Evolutionary conservation across 2,888 invertebrate genomes (phyloP).

Genomic region (Oscheius sp.): DNA sequence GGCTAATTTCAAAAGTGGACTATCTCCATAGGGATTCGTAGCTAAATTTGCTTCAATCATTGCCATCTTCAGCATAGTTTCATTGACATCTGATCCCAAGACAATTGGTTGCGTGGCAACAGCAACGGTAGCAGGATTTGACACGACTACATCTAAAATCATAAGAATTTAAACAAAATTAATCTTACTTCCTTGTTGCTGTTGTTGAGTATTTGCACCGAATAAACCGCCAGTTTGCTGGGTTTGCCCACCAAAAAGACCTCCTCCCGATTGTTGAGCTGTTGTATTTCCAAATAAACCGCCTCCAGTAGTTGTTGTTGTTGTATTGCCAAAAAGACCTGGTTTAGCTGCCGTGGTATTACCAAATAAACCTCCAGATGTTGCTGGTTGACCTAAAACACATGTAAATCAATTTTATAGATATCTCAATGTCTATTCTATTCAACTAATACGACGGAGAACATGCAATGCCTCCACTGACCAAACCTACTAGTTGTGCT

Average conservation of each 20-base stretch:
- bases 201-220: constrained; percentile 33
- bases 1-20: constrained; percentile 78
- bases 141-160: constrained; percentile 14
- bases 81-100: constrained; percentile 58
- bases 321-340: constrained; percentile 60
- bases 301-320: constrained; percentile 34
- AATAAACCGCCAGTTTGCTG: constrained; percentile 39
- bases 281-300: constrained; percentile 42
- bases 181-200: constrained; percentile 7
- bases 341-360: constrained; percentile 38
- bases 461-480: background rate
- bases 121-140: constrained; percentile 26
- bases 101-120: constrained; percentile 58
- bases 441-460: background rate
- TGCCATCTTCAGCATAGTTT: constrained; percentile 75
- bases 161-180: constrained; percentile 27
- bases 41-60: constrained; percentile 79
- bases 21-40: constrained; percentile 88
- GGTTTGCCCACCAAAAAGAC: constrained; percentile 45
- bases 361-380: constrained; percentile 58
- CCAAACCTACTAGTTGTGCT: constrained; percentile 49
- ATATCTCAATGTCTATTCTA: background rate
- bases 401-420: background rate
- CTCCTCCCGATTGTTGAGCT: constrained; percentile 34
- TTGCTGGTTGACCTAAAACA: constrained; percentile 38